Percentiles rank a stretch among this genome's conserved stretches.
These are phyloP conservation scores for Epirrhoe alternata DNA, from an alignment of 2,888 invertebrate genomes.

Conservation along the genomic window DNA sequence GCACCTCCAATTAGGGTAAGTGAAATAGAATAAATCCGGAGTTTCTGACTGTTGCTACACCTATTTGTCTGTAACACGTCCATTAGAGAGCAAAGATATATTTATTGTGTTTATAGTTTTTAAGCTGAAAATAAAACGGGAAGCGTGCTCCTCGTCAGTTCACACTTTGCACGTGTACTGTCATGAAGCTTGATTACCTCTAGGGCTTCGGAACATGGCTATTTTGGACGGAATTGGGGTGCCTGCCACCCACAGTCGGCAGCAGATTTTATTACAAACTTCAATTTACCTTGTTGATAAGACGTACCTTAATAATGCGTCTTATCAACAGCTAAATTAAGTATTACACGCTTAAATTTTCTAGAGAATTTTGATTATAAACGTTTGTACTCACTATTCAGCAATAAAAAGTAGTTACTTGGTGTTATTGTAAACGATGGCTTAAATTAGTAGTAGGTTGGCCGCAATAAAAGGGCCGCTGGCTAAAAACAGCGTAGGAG, in stretches of 20 bases:
- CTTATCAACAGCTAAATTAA: not conserved
- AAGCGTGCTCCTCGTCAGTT: constrained; percentile 70
- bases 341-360: no score
- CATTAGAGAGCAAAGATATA: constrained; percentile 64
- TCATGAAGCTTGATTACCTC: constrained; percentile 75
- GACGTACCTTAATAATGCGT: constrained; percentile 29
- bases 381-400: not conserved
- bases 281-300: constrained; percentile 37
- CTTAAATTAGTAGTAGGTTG: constrained; percentile 25
- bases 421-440: constrained; percentile 18
- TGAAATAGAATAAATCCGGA: constrained; percentile 48
- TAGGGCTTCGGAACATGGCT: constrained; percentile 57
- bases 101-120: constrained; percentile 68
- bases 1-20: constrained; percentile 43
- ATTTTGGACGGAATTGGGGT: constrained; percentile 64
- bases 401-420: not conserved
- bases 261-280: constrained; percentile 47
- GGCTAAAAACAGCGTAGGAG: constrained; percentile 35
- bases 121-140: constrained; percentile 70
- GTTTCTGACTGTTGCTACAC: constrained; percentile 32
- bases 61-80: constrained; percentile 54
- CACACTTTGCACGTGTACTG: constrained; percentile 79
- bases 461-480: constrained; percentile 18
- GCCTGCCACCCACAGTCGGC: constrained; percentile 42
- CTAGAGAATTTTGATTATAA: not conserved